Evolutionary conservation across 2,888 invertebrate species (phyloP).

Genomic region (Lysandra coridon): DNA sequence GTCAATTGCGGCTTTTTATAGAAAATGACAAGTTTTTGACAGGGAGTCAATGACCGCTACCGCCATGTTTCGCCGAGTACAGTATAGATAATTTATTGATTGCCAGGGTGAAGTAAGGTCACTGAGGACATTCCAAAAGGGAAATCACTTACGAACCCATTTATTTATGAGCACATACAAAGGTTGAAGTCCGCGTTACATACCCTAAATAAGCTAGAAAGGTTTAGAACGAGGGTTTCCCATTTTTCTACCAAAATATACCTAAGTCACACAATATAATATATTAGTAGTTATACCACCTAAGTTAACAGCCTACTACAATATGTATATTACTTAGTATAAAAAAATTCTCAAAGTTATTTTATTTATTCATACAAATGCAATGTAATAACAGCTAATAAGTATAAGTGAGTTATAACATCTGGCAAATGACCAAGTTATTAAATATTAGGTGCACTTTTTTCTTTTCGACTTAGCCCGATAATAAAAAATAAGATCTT

Average conservation of each 20-base stretch:
- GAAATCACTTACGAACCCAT: background rate
- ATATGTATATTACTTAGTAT: no score
- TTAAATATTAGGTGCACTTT: background rate
- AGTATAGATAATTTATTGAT: conserved; percentile 17
- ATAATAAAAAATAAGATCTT: no score
- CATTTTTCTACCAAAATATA: no score
- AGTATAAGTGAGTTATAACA: background rate
- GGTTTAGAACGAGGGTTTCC: background rate
- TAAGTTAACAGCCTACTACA: background rate
- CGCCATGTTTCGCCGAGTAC: no score
- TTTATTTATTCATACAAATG: background rate
- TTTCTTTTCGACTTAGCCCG: no score
- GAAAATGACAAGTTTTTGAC: no score
- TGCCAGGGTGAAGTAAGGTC: background rate
- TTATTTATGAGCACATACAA: background rate
- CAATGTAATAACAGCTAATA: background rate
- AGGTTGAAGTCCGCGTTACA: background rate
- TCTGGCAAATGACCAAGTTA: background rate
- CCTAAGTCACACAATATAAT: background rate
- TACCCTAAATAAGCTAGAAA: background rate
- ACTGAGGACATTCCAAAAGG: conserved; percentile 22
- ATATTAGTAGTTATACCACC: no score
- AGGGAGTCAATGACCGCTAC: no score
- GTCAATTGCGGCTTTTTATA: no score
- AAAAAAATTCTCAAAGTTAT: background rate